Evolutionary conservation across 2,797 vertebrate species (phyloP), one percentile per base, ranked within the genome.

Genomic region (Halcyon leucocephala): DNA sequence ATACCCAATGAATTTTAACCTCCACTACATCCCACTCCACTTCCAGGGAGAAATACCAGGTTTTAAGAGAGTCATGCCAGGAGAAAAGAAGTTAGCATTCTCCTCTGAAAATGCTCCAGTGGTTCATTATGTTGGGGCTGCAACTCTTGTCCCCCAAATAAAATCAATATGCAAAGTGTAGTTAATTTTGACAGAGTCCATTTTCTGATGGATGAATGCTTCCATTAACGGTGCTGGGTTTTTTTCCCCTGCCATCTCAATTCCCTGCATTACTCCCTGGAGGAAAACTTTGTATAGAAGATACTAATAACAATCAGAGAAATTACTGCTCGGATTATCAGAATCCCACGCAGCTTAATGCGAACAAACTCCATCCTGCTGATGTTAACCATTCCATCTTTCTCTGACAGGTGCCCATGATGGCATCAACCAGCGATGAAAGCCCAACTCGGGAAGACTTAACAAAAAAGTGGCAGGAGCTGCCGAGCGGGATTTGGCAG

Each of bases 231-330:
- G 29, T 20, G 24, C 7, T 35, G 22, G 8, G 6, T 11, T 54
- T 49, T 39, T 10, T 18, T 18, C 11, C 10, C 37, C 52, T 64
- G 64, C 57, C 67, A 85, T 79, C 86, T 95, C 90, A 67, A 82
- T 90, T 89, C 67, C 49, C 73, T 42, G 13, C 42, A 90, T 86
- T 76, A 91, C 33, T 94, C 91, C 93, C 90, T 6, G 21, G 83
- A 92, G 88, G 48, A 92, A 86, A 86, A 82, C 78, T 89, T 89
- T 52, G 65, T 26, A 82, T 62, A 67, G 84, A 89, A 89, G 64
- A 76, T 94, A 82, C 77, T 88, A 89, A 35, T 93, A 93, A 92
- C 90, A 94, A 86, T 86, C 84, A 92, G 55, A 95, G 88, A 86
- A 95, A 91, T 90, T 71, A 82, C 87, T 73, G 74, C 86, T 78